These are phyloP conservation scores for Sisor rabdophorus DNA, from an alignment of 2,113 vertebrate genomes.

Conservation along the genomic window DNA sequence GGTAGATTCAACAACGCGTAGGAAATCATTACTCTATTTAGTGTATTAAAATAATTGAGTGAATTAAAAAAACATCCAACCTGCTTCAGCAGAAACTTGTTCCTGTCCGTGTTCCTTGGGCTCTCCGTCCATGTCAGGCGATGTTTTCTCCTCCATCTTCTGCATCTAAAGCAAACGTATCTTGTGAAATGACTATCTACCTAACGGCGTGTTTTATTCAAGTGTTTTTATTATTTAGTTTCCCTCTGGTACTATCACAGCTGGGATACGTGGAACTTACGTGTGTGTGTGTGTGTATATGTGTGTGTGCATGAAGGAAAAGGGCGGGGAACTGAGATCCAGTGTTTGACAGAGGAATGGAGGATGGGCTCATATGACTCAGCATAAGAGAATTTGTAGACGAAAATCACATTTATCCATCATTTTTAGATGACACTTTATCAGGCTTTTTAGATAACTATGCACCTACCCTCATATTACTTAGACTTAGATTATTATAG, in stretches of 20 bases:
- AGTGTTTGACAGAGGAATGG: not conserved
- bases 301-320: not conserved
- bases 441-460: not conserved
- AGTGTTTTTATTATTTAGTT: not conserved
- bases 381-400: conserved; percentile 31
- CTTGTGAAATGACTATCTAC: not conserved
- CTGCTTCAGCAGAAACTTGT: conserved; percentile 23
- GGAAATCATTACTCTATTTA: not conserved
- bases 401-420: not conserved
- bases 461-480: not conserved
- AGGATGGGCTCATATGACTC: conserved; percentile 41
- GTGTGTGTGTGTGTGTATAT: not conserved
- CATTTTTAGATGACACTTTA: not conserved
- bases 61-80: conserved; percentile 1
- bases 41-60: no score
- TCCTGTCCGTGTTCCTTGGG: no score
- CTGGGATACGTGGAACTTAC: not conserved
- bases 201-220: not conserved
- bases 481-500: not conserved
- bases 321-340: not conserved
- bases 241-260: not conserved
- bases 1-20: not conserved
- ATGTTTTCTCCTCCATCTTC: conserved; percentile 36
- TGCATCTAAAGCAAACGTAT: conserved; percentile 6
- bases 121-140: conserved; percentile 14